Base-by-base conservation (phyloP, 2,113 vertebrate genomes). In the Archilochus colubris region DNA sequence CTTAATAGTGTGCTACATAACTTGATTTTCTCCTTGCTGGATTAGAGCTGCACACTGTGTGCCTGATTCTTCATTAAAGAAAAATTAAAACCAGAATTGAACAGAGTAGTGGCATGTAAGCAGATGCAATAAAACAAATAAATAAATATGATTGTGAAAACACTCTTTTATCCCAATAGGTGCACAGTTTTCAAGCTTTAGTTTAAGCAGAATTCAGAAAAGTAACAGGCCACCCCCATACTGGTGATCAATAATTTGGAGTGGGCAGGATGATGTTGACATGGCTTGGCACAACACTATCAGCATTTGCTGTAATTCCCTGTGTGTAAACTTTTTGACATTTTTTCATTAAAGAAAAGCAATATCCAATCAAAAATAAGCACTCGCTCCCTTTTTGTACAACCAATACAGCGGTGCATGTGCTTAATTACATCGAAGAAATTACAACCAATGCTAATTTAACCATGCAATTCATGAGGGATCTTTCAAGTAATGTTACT, bases 121-220 rank as follows among this genome's bases (percentile, higher is more conserved):
- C 76, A 96, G 88, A 96, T 97, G 82, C 72, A 84, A 92, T 63
- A 82, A 96, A 94, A 96, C 31, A 94, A 93, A 86, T 44, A 88
- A 96, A 91, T 33, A 93, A 90, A 73, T 50, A 90, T 68, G 74
- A 93, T n/a, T 54, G 61, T 91, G 63, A 80, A 86, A 95, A 93
- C 20, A 93, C 66, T 75, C 92, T 96, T 97, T 85, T 95, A 91
- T 66, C 93, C 95, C 97, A 77, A 92, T 92, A 95, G 87, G 94
- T 92, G 87, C 95, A 96, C 70, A 96, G 92, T 68, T 96, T 92
- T 79, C 82, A 91, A 86, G 92, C 95, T 95, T 86, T 59, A 76
- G 82, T 31, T 86, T 63, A 77, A 91, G 93, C 88, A 96, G 78
- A 79, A 82, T 88, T n/a, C 68, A 85, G 61, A 78, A 94, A 75